Evolutionary conservation across 2,888 invertebrate species (phyloP).

Genomic region (Iselma pallidipennis): DNA sequence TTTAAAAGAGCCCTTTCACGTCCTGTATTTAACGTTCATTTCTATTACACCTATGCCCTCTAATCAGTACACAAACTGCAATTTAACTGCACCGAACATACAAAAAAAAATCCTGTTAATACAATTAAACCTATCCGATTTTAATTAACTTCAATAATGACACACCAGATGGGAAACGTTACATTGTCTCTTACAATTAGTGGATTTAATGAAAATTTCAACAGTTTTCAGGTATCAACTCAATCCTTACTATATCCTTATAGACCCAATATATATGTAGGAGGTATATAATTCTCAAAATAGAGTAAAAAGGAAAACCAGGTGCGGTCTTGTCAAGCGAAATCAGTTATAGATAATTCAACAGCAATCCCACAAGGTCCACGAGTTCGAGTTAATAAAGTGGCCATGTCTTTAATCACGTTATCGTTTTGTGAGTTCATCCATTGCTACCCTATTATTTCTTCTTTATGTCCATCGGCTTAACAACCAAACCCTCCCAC

Average conservation of each 20-base stretch:
- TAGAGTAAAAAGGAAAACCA: constrained; percentile 25
- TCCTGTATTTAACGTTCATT: neutral
- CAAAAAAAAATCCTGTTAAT: no score
- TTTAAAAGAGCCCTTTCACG: neutral
- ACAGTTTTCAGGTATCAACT: no score
- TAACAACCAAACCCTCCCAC: constrained; percentile 12
- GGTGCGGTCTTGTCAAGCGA: constrained; percentile 26
- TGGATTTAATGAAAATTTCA: neutral
- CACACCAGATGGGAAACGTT: neutral
- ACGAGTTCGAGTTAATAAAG: constrained; percentile 43
- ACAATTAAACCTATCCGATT: neutral
- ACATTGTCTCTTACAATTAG: neutral
- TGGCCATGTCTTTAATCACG: constrained; percentile 46
- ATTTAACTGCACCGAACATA: no score
- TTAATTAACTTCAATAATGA: neutral
- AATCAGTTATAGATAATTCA: constrained; percentile 36
- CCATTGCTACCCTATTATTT: constrained; percentile 31
- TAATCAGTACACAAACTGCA: neutral
- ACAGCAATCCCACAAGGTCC: constrained; percentile 29
- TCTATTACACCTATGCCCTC: neutral
- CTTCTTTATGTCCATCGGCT: constrained; percentile 31
- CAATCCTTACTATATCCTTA: no score
- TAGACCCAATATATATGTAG: no score
- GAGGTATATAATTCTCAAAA: no score
- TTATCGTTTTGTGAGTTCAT: constrained; percentile 41